Evolutionary conservation across 2,888 invertebrate species (phyloP), one percentile per base, ranked within the genome.

Genomic region (Hylaea fasciaria): DNA sequence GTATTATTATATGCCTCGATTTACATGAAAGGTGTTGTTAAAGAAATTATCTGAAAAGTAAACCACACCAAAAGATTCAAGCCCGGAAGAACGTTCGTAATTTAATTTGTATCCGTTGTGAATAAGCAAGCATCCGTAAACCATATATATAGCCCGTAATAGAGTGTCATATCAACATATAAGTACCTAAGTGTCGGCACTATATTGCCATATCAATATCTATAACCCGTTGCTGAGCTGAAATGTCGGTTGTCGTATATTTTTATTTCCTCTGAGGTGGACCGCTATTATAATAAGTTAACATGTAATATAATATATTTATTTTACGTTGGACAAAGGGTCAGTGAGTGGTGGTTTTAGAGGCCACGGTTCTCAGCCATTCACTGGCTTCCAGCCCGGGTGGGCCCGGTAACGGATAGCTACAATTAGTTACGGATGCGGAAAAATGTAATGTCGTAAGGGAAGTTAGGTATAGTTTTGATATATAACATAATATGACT

Each of bases 281-380:
- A 76, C 78, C 43, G 71, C 74, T 63, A 56, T 65, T 60, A 14
- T 55, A 58, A 52, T 52, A 52, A 52, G 44, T 35, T 35, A 44
- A 35, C 35, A 44, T 29, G 14, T 72, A 72, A 37, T 40, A 13
- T 7, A 8, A 12, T 40, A n/a, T 39, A 17, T 40, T 28, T 16
- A 73, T 22, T 22, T 3, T 70, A 66, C 70, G 52, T 53, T 52
- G 59, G 70, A 78, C 79, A 83, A 84, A 86, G 86, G 83, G 80
- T 79, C 80, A 77, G 77, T 74, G 85, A 85, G 83, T 81, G 72
- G 77, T 72, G 72, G 73, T 77, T 83, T 22, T 89, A 84, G 86
- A 90, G 90, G 90, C 85, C 90, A 83, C 82, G 77, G 76, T 28
- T 40, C 45, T 40, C 44, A 46, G 7, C 53, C 65, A 37, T 51